phyloP scores from a whole-genome alignment of 1,140 invertebrate genomes.

The Lysiphlebus fabarum region DNA sequence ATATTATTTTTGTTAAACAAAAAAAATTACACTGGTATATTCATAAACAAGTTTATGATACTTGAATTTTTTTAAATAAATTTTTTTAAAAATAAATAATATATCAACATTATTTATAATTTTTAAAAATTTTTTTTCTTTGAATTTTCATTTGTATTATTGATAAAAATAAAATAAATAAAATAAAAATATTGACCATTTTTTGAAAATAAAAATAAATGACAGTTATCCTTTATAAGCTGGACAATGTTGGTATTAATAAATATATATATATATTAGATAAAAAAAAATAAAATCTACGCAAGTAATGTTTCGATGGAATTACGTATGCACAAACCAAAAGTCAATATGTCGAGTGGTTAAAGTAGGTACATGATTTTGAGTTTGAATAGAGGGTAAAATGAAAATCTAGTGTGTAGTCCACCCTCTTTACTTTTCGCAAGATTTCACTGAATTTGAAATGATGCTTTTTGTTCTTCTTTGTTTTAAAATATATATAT shows the following conservation, averaged over 20 bases:
- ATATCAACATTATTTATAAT: too few species aligned
- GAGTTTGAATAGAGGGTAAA: conserved; percentile 25
- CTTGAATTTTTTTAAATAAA: background rate
- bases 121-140: too few species aligned
- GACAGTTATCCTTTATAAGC: conserved; percentile 45
- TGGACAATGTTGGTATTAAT: conserved; percentile 34
- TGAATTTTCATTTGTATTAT: background rate
- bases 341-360: conserved; percentile 26
- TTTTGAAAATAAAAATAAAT: conserved; percentile 28
- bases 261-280: conserved; percentile 2
- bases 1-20: conserved; percentile 49
- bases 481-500: too few species aligned
- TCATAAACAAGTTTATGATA: conserved; percentile 1
- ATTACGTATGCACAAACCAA: conserved; percentile 41
- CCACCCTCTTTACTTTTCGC: conserved; percentile 45
- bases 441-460: conserved; percentile 41
- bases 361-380: conserved; percentile 17
- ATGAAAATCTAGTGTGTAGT: conserved; percentile 25
- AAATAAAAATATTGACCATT: background rate
- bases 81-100: too few species aligned
- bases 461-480: conserved; percentile 32
- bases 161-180: conserved; percentile 1
- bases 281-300: background rate
- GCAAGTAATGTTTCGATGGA: conserved; percentile 17
- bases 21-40: conserved; percentile 32